Evolutionary conservation across 2,888 invertebrate genomes (phyloP).

Genomic region (Rhamnusium bicolor): DNA sequence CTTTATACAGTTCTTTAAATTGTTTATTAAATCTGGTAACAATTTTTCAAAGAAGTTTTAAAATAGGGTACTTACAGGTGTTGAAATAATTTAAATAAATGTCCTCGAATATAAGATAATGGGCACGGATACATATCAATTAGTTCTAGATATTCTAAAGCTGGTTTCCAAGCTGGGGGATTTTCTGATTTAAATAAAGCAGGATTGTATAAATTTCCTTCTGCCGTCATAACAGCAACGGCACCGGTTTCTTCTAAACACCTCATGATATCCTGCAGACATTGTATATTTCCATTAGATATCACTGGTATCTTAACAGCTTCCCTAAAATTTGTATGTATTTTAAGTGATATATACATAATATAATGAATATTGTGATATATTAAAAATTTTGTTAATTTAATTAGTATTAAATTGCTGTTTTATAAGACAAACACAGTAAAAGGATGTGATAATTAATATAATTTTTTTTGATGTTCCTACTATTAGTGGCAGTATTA

Average conservation of each 20-base stretch:
- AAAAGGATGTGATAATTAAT: too few species aligned
- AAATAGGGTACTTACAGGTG: slow-evolving; percentile 81
- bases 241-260: slow-evolving; percentile 91
- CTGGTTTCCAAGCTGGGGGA: slow-evolving; percentile 92
- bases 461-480: too few species aligned
- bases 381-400: too few species aligned
- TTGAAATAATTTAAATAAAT: slow-evolving; percentile 97
- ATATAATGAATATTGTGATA: too few species aligned
- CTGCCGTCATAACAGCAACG: slow-evolving; percentile 91
- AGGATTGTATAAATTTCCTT: slow-evolving; percentile 99
- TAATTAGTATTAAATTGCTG: too few species aligned
- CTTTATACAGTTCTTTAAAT: too few species aligned
- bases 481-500: too few species aligned
- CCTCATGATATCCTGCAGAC: slow-evolving; percentile 86
- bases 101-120: slow-evolving; percentile 91
- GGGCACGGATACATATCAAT: slow-evolving; percentile 90
- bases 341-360: too few species aligned
- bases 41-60: too few species aligned
- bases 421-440: too few species aligned
- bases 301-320: slow-evolving; percentile 93
- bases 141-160: slow-evolving; percentile 88
- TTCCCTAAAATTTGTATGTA: slow-evolving; percentile 75
- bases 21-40: too few species aligned
- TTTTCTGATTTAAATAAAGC: slow-evolving; percentile 85
- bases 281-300: slow-evolving; percentile 98